Evolutionary conservation across 2,888 invertebrate genomes (phyloP), one percentile per base, ranked within the genome.

Genomic region (Acleris literana): DNA sequence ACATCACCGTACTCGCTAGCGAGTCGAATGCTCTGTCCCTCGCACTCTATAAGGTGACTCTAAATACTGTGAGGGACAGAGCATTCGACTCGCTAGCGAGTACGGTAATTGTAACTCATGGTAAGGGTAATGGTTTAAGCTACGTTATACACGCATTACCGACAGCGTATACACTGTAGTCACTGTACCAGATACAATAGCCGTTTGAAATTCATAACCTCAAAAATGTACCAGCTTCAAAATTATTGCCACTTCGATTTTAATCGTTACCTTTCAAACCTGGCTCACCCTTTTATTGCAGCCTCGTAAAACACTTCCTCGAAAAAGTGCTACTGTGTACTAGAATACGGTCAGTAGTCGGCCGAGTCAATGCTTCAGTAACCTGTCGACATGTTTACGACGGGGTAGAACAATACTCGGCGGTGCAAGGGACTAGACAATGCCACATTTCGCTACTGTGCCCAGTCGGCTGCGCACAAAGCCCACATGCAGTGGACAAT

Each of bases 301-400:
- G 65, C 44, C 55, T 52, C 62, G 57, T 62, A 66, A 74, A 73
- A 65, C 63, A 58, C 64, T 76, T 76, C 76, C 69, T 33, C 65
- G 75, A 76, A 76, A 25, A 46, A 54, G 49, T 57, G 81, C 81
- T 86, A 83, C 84, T 75, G 78, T 56, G 43, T 16, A 64, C 46
- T 29, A 54, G 60, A 56, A 56, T 33, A 49, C 33, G 54, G 33
- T 33, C 56, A 51, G 44, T 63, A 51, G 58, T 60, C 49, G 49
- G 29, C 33, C 29, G 54, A 43, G 61, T 68, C 70, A 72, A 82
- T 74, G 78, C 76, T 72, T 58, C 53, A 51, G 71, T 74, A 84
- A 92, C 90, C 87, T 91, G 92, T 88, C 87, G 90, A 91, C 90
- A 90, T 87, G 82, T 90, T 90, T 89, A 88, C 83, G 83, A 85